Evolutionary conservation across 2,113 vertebrate species (phyloP).

Genomic region (Odontesthes bonariensis): DNA sequence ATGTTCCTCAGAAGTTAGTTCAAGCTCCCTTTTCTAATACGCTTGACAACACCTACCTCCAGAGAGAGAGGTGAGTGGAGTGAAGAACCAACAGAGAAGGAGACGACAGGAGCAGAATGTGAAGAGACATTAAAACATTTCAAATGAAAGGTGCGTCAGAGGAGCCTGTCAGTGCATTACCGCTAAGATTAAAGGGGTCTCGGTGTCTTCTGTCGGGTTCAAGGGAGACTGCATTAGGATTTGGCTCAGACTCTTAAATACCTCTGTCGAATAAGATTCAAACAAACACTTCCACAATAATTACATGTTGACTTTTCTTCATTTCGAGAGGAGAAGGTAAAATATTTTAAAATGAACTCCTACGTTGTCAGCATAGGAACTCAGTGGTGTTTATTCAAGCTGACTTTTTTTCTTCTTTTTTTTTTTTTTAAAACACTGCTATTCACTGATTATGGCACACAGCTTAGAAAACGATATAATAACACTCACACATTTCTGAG

Average conservation of each 20-base stretch:
- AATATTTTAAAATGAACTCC: slow-evolving; percentile 62
- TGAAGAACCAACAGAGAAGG: slow-evolving; percentile 45
- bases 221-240: slow-evolving; percentile 78
- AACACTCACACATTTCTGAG: slow-evolving; percentile 39
- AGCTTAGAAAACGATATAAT: slow-evolving; percentile 51
- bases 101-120: slow-evolving; percentile 67
- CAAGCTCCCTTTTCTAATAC: slow-evolving; percentile 43
- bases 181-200: slow-evolving; percentile 80
- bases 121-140: slow-evolving; percentile 79
- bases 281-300: slow-evolving; percentile 83
- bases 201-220: slow-evolving; percentile 77
- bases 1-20: slow-evolving; percentile 75
- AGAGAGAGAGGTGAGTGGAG: slow-evolving; percentile 42
- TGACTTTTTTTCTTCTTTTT: neutral
- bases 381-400: slow-evolving; percentile 61
- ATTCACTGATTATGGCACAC: slow-evolving; percentile 66
- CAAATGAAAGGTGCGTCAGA: slow-evolving; percentile 80
- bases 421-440: slow-evolving; percentile 30
- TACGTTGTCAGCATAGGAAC: slow-evolving; percentile 69
- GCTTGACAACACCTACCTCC: slow-evolving; percentile 66
- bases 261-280: slow-evolving; percentile 78
- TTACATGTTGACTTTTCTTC: slow-evolving; percentile 79
- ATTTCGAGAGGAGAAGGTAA: slow-evolving; percentile 54
- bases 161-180: slow-evolving; percentile 77
- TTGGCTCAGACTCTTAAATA: slow-evolving; percentile 80